Evolutionary conservation across 2,113 vertebrate species (phyloP).

Genomic region (Otus sunia): DNA sequence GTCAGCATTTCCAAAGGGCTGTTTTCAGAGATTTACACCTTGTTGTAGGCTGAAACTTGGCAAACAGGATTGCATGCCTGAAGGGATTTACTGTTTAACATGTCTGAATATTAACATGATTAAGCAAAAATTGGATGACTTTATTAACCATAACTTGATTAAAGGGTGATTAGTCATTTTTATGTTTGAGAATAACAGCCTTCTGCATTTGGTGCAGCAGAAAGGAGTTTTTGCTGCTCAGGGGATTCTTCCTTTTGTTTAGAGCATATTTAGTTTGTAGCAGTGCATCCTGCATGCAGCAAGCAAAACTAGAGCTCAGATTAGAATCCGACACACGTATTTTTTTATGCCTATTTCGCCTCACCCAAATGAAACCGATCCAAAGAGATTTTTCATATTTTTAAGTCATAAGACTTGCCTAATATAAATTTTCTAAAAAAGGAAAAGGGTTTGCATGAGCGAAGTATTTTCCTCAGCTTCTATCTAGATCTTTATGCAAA

Average conservation of each 20-base stretch:
- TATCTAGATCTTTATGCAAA: background rate
- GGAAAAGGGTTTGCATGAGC: background rate
- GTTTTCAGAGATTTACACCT: slow-evolving; percentile 52
- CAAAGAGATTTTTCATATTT: background rate
- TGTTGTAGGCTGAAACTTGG: slow-evolving; percentile 60
- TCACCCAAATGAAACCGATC: background rate
- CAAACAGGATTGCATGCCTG: slow-evolving; percentile 44
- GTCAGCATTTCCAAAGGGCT: slow-evolving; percentile 20
- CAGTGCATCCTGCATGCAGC: background rate
- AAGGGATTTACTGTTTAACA: slow-evolving; percentile 57
- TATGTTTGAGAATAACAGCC: slow-evolving; percentile 7
- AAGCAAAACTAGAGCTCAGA: background rate
- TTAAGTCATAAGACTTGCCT: background rate
- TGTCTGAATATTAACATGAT: slow-evolving; percentile 68
- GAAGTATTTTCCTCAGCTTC: background rate
- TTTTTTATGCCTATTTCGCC: background rate
- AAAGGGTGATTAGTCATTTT: slow-evolving; percentile 60
- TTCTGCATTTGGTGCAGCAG: background rate
- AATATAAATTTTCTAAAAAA: background rate
- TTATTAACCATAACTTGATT: slow-evolving; percentile 61
- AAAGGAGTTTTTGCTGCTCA: background rate
- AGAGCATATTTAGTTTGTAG: background rate
- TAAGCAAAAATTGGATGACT: slow-evolving; percentile 66
- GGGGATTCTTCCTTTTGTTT: background rate
- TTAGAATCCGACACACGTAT: background rate